A percentile compares a stretch with the other conserved stretches of the same genome.
Conservation (phyloP, 2,797 vertebrate genomes). For the Lithobates pipiens region DNA sequence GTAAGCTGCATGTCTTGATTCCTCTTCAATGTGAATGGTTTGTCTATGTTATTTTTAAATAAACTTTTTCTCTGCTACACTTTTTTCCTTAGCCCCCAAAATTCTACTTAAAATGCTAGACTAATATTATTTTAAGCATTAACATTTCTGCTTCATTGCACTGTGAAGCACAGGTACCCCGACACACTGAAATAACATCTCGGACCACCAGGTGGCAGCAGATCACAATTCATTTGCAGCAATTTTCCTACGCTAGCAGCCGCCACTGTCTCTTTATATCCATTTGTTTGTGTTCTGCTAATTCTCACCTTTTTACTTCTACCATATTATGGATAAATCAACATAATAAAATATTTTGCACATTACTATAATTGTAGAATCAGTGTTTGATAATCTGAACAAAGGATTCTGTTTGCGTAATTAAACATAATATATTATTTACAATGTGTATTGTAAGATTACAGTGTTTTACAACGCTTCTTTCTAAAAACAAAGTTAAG, state of each 20-base stretch:
- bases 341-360: constrained; percentile 49
- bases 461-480: background rate
- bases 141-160: background rate
- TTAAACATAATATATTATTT: constrained; percentile 14
- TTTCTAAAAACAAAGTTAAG: background rate
- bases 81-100: too few relatives aligned
- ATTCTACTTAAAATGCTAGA: too few relatives aligned
- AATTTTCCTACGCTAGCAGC: background rate
- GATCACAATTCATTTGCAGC: constrained; percentile 19
- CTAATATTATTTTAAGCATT: too few relatives aligned
- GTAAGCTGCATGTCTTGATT: too few relatives aligned
- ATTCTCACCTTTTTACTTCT: constrained; percentile 41
- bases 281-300: constrained; percentile 30
- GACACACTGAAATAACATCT: background rate
- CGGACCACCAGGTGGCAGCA: constrained; percentile 55
- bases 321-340: constrained; percentile 41
- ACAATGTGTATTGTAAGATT: constrained; percentile 5
- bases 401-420: constrained; percentile 15
- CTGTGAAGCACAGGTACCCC: background rate
- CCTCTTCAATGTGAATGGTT: too few relatives aligned
- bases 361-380: constrained; percentile 25
- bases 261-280: constrained; percentile 1
- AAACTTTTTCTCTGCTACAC: too few relatives aligned
- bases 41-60: too few relatives aligned
- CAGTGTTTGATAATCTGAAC: constrained; percentile 44